Percentiles rank a stretch among this genome's conserved stretches.
Conservation (phyloP, 2,888 invertebrate species). For the Macrosoma leucophasiata region DNA sequence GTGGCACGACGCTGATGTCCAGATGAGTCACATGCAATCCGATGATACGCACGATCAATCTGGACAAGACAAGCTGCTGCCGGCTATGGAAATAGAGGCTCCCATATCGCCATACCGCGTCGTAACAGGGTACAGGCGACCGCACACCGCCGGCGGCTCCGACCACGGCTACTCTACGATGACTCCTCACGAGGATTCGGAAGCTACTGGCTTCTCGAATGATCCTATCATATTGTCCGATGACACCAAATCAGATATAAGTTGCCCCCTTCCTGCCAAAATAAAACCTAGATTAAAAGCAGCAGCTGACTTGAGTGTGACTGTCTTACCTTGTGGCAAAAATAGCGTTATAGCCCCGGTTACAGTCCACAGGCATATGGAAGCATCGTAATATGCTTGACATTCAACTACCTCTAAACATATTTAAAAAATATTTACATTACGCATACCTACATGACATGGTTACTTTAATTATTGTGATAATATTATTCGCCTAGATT, state of each 20-base stretch:
- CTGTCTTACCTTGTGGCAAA: conserved; percentile 71
- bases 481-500: no score
- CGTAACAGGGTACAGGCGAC: conserved; percentile 85
- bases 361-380: conserved; percentile 92
- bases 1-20: conserved; percentile 76
- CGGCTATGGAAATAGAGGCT: conserved; percentile 77
- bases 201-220: conserved; percentile 85
- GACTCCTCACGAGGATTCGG: conserved; percentile 94
- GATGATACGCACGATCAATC: conserved; percentile 80
- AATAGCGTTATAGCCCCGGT: conserved; percentile 87
- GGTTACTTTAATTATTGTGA: conserved; percentile 5
- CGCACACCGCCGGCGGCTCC: conserved; percentile 86
- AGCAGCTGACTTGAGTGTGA: conserved; percentile 60
- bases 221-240: conserved; percentile 77
- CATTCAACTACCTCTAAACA: no score
- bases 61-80: conserved; percentile 79
- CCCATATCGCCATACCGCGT: conserved; percentile 92
- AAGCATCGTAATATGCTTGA: conserved; percentile 85
- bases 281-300: conserved; percentile 57
- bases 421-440: no score
- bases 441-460: conserved; percentile 37
- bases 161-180: conserved; percentile 97
- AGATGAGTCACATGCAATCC: conserved; percentile 83
- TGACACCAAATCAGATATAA: conserved; percentile 69
- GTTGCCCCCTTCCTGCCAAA: conserved; percentile 75